phyloP scores from a whole-genome alignment of 2,797 vertebrate species.

The Rhinogobio ventralis region DNA sequence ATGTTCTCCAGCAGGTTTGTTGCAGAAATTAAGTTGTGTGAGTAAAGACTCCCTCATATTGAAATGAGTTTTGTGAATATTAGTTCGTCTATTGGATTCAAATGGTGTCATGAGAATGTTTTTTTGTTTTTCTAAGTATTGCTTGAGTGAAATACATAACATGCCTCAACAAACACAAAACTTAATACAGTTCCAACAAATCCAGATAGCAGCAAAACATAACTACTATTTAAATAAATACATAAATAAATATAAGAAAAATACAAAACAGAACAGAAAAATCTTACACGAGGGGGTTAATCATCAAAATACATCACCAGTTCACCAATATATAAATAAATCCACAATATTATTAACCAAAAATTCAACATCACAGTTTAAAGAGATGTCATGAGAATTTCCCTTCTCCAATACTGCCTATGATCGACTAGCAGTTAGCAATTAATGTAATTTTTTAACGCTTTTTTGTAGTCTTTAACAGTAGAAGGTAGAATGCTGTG shows the following conservation, averaged over 20 bases:
- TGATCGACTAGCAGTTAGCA: neutral
- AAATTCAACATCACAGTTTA: neutral
- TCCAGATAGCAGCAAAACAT: neutral
- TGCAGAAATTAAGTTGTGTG: neutral
- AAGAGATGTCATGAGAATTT: neutral
- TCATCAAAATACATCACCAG: neutral
- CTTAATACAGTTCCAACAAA: neutral
- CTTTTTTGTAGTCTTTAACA: neutral
- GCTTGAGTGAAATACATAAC: neutral
- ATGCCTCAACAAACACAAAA: neutral
- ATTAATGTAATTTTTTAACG: neutral
- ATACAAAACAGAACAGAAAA: no score
- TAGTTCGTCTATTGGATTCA: neutral
- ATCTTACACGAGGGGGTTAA: neutral
- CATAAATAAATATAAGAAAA: neutral
- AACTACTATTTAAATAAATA: neutral
- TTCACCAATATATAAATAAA: no score
- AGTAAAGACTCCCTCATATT: neutral
- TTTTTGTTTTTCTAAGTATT: neutral
- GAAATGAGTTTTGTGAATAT: neutral
- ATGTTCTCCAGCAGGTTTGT: neutral
- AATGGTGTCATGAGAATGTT: neutral
- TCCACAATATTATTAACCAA: neutral
- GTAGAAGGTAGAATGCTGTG: slow-evolving; percentile 16
- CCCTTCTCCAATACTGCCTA: neutral